A percentile compares a stretch with the other conserved stretches of the same genome.
Conservation (phyloP, 2,113 vertebrate species). For the Choloepus hoffmanni region DNA sequence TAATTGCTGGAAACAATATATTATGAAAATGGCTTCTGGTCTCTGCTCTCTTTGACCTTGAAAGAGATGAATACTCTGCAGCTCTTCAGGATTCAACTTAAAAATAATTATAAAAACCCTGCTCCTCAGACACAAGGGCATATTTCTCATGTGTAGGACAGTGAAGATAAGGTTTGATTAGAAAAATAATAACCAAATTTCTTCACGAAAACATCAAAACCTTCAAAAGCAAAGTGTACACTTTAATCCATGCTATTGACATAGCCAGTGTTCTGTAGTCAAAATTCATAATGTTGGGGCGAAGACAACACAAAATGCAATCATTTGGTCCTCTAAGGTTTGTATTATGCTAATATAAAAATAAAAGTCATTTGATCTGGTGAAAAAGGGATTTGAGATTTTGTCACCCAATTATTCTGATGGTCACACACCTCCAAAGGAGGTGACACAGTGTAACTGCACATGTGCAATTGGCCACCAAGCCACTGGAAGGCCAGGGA, state of each 20-base stretch:
- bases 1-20: background rate
- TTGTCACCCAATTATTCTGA: background rate
- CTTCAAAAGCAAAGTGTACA: background rate
- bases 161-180: background rate
- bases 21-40: background rate
- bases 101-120: background rate
- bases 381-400: background rate
- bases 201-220: background rate
- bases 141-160: background rate
- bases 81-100: background rate
- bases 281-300: background rate
- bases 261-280: background rate
- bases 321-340: background rate
- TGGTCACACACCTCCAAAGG: background rate
- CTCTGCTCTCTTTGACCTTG: background rate
- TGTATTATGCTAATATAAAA: background rate
- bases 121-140: background rate
- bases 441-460: background rate
- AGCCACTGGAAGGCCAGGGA: background rate
- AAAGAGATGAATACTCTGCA: background rate
- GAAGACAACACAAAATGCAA: background rate
- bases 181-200: background rate
- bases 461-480: background rate
- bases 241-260: background rate
- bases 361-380: background rate